Percentiles rank a stretch among this genome's conserved stretches.
Evolutionary conservation across 2,113 vertebrate genomes (phyloP).

Genomic region (Pituophis catenifer): DNA sequence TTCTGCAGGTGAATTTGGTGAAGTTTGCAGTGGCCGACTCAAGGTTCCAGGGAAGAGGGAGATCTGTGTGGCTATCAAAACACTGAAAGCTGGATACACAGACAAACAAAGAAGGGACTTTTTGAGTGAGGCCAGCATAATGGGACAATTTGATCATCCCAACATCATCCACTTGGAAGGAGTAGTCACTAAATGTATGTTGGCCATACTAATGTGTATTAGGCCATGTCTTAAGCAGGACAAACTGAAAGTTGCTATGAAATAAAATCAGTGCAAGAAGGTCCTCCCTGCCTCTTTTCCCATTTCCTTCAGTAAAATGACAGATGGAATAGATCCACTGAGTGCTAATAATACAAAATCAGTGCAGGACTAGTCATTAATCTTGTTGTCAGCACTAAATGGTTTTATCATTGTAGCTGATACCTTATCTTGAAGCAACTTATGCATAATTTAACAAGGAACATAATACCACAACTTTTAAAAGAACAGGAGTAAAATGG

Average conservation of each 20-base stretch:
- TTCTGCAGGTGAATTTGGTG: constrained; percentile 88
- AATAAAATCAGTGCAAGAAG: constrained; percentile 60
- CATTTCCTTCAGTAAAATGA: constrained; percentile 69
- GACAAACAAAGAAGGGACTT: constrained; percentile 97
- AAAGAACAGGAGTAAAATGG: background rate
- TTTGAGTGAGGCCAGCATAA: constrained; percentile 96
- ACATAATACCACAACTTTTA: constrained; percentile 63
- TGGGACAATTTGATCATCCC: constrained; percentile 98
- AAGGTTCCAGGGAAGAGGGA: constrained; percentile 96
- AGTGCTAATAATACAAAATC: constrained; percentile 87
- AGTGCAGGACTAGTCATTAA: constrained; percentile 83
- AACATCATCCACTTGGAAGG: constrained; percentile 98
- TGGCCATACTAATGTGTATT: constrained; percentile 4
- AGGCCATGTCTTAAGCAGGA: constrained; percentile 38
- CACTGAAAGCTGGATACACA: constrained; percentile 94
- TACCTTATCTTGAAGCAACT: constrained; percentile 82
- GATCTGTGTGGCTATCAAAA: constrained; percentile 98
- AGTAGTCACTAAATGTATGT: constrained; percentile 97
- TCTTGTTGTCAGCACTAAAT: constrained; percentile 93
- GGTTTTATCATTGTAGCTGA: constrained; percentile 83
- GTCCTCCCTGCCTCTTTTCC: background rate
- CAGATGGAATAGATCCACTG: constrained; percentile 84
- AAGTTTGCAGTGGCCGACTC: constrained; percentile 95
- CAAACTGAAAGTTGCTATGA: constrained; percentile 55
- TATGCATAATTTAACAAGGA: constrained; percentile 63